Conservation (phyloP, 2,888 invertebrate species). For the Brenthis hecate region DNA sequence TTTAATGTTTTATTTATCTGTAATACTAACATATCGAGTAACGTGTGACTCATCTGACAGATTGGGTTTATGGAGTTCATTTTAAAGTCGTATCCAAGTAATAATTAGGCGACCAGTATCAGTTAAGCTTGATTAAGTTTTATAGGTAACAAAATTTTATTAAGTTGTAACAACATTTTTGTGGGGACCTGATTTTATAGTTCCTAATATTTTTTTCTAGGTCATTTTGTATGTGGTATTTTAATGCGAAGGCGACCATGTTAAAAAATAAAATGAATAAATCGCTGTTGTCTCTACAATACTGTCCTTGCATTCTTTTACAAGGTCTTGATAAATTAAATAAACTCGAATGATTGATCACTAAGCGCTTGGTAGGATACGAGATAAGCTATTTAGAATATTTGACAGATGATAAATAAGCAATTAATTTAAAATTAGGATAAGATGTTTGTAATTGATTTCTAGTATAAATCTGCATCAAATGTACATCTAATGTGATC, state of each 20-base stretch:
- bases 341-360: conserved; percentile 32
- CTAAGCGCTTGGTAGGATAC: background rate
- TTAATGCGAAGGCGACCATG: background rate
- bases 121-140: conserved; percentile 12
- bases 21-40: conserved; percentile 20
- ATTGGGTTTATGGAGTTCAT: conserved; percentile 11
- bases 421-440: too few relatives aligned
- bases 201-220: background rate
- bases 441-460: too few relatives aligned
- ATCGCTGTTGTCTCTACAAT: conserved; percentile 4
- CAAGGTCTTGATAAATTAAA: conserved; percentile 31
- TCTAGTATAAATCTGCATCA: too few relatives aligned
- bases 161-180: background rate
- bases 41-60: conserved; percentile 6
- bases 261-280: conserved; percentile 7
- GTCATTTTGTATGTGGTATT: background rate
- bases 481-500: too few relatives aligned
- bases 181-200: background rate
- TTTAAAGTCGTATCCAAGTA: conserved; percentile 24
- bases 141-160: conserved; percentile 6
- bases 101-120: conserved; percentile 19
- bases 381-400: background rate
- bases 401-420: too few relatives aligned
- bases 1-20: conserved; percentile 20
- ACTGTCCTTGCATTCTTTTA: conserved; percentile 29